phyloP scores from a whole-genome alignment of 2,888 invertebrate genomes.

The Aleiodes testaceus region DNA sequence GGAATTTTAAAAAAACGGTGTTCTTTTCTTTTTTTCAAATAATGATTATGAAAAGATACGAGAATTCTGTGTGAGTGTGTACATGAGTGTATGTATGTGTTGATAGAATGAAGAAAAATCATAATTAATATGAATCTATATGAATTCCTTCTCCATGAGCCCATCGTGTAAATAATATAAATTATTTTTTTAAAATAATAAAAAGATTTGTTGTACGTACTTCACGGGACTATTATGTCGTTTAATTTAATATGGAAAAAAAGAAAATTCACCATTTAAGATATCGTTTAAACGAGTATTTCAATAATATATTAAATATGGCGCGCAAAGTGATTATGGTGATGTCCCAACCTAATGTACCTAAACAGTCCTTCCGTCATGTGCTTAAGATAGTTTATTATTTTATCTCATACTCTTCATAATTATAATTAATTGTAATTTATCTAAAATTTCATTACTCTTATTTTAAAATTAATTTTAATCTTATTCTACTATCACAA shows the following conservation, averaged over 20 bases:
- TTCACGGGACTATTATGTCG: constrained; percentile 46
- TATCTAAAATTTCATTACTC: constrained; percentile 32
- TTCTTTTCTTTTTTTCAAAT: neutral
- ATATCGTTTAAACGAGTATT: constrained; percentile 45
- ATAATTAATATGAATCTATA: too few species aligned
- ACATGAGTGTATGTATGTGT: constrained; percentile 4
- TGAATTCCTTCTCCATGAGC: neutral
- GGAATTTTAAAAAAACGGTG: neutral
- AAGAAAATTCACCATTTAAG: constrained; percentile 7
- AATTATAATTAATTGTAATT: constrained; percentile 41
- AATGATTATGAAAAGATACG: neutral
- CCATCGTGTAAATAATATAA: constrained; percentile 17
- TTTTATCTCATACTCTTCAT: constrained; percentile 25
- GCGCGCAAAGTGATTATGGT: constrained; percentile 51
- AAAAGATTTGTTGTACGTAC: constrained; percentile 46
- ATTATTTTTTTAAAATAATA: too few species aligned
- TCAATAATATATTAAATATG: constrained; percentile 52
- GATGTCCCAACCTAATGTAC: constrained; percentile 54
- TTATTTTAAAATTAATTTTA: constrained; percentile 27
- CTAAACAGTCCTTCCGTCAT: constrained; percentile 55
- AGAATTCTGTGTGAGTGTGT: neutral
- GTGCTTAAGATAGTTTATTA: constrained; percentile 42
- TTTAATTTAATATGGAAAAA: neutral
- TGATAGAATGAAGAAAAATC: neutral
- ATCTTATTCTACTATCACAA: constrained; percentile 10